These are phyloP conservation scores for Stictonetta naevosa DNA, from an alignment of 2,113 vertebrate species.

Conservation along the genomic window DNA sequence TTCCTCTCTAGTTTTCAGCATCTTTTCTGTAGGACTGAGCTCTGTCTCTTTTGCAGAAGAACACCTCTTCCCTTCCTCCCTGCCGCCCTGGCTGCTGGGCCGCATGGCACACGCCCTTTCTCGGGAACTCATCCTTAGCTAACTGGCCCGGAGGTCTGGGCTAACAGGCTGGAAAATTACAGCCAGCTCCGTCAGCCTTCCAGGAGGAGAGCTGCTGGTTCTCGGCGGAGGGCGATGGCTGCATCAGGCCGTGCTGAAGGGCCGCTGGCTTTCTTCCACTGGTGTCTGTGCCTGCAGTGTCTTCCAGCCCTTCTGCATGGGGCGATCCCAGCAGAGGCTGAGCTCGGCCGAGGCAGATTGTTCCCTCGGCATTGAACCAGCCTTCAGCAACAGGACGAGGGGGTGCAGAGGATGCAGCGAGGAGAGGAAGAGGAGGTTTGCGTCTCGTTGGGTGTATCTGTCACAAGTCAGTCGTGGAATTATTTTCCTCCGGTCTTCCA, in stretches of 20 bases:
- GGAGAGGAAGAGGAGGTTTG: background rate
- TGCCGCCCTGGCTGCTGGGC: background rate
- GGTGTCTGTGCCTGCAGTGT: background rate
- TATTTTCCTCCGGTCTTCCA: accelerated
- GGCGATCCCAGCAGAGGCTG: background rate
- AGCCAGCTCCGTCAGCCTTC: background rate
- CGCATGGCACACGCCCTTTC: background rate
- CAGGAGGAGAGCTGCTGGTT: background rate
- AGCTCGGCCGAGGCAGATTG: background rate
- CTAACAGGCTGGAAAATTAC: background rate
- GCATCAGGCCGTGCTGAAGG: accelerated
- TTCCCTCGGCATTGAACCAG: background rate
- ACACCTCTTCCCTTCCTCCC: background rate
- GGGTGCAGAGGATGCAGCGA: background rate
- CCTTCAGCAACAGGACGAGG: background rate
- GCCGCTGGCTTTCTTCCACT: background rate
- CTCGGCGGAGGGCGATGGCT: background rate
- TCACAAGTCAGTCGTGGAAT: background rate
- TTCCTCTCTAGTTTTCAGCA: background rate
- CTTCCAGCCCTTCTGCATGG: background rate
- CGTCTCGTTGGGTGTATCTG: background rate
- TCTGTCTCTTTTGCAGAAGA: background rate
- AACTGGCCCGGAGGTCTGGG: accelerated
- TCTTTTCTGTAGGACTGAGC: background rate
- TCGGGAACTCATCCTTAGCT: background rate